phyloP scores from a whole-genome alignment of 2,113 vertebrate genomes.

The Gorsachius goisagi region DNA sequence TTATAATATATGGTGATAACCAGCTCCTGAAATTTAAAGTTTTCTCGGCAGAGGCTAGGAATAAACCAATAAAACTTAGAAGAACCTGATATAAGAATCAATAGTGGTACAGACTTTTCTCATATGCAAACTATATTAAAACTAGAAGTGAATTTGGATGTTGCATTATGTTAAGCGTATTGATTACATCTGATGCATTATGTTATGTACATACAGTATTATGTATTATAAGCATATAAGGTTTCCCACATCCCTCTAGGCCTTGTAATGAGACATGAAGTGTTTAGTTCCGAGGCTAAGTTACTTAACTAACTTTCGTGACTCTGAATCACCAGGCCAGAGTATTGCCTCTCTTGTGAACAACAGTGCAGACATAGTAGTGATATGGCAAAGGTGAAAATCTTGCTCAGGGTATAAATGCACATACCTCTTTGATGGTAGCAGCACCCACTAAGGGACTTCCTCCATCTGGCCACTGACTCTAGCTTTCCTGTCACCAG shows the following conservation, averaged over 20 bases:
- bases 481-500: not conserved
- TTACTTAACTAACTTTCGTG: accelerated
- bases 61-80: not conserved
- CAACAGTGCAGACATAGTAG: not conserved
- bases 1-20: not conserved
- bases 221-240: not conserved
- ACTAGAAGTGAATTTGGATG: not conserved
- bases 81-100: not conserved
- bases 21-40: not conserved
- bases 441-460: not conserved
- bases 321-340: not conserved
- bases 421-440: not conserved
- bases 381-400: not conserved
- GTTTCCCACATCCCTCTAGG: not conserved
- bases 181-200: not conserved
- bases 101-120: not conserved
- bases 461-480: not conserved
- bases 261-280: not conserved
- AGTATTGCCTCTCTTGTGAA: not conserved
- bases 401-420: not conserved
- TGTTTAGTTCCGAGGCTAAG: not conserved
- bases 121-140: not conserved
- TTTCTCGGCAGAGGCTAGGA: not conserved
- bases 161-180: not conserved
- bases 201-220: not conserved